Evolutionary conservation across 2,113 vertebrate genomes (phyloP).

Genomic region (Ochotona curzoniae): DNA sequence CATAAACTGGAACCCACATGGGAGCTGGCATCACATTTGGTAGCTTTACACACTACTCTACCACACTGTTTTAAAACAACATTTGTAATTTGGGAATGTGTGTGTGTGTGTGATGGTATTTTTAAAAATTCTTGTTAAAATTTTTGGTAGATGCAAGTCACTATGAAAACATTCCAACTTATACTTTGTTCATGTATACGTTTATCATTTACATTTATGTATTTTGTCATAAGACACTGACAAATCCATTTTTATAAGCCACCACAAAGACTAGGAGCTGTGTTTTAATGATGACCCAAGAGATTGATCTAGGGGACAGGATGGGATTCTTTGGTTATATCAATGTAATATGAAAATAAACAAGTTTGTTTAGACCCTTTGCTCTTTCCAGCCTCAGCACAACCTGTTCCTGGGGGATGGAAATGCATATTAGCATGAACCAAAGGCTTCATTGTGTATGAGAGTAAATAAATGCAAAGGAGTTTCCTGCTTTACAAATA

Average conservation of each 20-base stretch:
- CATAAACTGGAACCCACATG: too few relatives aligned
- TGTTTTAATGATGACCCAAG: neutral
- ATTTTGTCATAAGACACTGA: neutral
- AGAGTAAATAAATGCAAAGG: neutral
- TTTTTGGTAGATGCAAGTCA: neutral
- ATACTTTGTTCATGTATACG: neutral
- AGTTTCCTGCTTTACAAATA: neutral
- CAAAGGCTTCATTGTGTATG: neutral
- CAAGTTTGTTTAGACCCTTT: neutral
- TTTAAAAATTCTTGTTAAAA: constrained; percentile 20
- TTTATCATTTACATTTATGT: neutral
- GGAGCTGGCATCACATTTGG: too few relatives aligned
- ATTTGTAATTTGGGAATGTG: neutral
- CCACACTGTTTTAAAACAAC: neutral
- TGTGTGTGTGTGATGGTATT: neutral
- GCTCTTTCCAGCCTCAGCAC: neutral
- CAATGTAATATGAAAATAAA: neutral
- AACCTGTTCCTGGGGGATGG: neutral
- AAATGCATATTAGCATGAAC: neutral
- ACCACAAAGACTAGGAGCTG: neutral
- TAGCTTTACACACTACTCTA: too few relatives aligned
- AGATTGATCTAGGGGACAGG: neutral
- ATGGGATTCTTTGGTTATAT: neutral
- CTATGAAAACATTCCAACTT: neutral
- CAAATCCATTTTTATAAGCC: neutral